phyloP scores from a whole-genome alignment of 1,140 invertebrate genomes.

The Asobara japonica region DNA sequence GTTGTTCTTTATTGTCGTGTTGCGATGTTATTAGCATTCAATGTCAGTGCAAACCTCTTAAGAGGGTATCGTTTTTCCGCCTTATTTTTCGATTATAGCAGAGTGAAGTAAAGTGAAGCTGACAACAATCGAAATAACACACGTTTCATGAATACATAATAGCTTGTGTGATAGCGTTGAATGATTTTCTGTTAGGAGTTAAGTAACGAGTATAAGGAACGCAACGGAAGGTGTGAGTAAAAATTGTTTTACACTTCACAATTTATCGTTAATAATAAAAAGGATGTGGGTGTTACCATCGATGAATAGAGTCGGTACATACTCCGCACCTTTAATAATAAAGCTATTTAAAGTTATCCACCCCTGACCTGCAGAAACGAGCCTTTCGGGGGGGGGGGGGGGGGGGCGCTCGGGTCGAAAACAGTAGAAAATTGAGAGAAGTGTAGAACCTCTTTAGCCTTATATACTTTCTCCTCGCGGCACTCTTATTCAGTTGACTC shows the following conservation, averaged over 20 bases:
- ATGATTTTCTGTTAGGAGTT: neutral
- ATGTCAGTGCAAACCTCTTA: conserved; percentile 17
- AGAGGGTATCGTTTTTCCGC: conserved; percentile 8
- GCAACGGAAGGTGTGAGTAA: neutral
- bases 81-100: neutral
- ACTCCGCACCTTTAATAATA: too few species aligned
- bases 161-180: neutral
- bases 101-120: neutral
- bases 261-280: too few species aligned
- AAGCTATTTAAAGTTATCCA: too few species aligned
- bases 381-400: too few species aligned
- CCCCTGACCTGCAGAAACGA: too few species aligned
- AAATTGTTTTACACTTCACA: too few species aligned
- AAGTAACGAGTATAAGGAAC: too few species aligned
- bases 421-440: neutral
- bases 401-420: too few species aligned
- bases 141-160: neutral
- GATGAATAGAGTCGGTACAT: too few species aligned
- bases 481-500: conserved; percentile 3
- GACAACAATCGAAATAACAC: conserved; percentile 1
- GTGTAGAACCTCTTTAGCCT: neutral
- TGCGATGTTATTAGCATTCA: conserved; percentile 32
- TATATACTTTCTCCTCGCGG: conserved; percentile 2
- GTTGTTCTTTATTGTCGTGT: conserved; percentile 19
- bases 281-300: too few species aligned